Percentiles rank a stretch among this genome's conserved stretches.
Conservation (phyloP, 1,140 invertebrate genomes). For the Leucophenga varia region DNA sequence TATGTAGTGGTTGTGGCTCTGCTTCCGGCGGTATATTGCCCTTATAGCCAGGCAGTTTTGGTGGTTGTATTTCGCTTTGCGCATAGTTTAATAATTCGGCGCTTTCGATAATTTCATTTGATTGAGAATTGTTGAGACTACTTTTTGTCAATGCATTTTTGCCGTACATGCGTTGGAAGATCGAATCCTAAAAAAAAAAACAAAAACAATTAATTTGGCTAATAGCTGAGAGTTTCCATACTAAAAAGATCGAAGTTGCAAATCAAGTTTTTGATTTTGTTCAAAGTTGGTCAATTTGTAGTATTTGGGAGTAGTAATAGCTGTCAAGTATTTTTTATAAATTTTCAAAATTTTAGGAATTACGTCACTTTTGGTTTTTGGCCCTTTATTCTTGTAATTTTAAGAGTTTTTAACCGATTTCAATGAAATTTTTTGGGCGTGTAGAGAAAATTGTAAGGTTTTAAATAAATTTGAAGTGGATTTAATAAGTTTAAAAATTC, state of each 20-base stretch:
- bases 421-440: no score
- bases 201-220: conserved; percentile 7
- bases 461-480: no score
- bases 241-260: no score
- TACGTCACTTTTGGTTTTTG: no score
- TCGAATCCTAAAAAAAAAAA: conserved; percentile 63
- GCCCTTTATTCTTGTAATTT: no score
- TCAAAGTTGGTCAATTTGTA: no score
- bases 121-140: conserved; percentile 58
- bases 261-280: no score
- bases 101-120: conserved; percentile 76
- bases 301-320: no score
- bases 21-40: conserved; percentile 13
- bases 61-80: conserved; percentile 55
- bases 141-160: conserved; percentile 67
- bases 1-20: conserved; percentile 8
- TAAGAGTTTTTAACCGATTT: no score
- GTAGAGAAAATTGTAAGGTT: no score
- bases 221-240: neutral
- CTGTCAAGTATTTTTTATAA: neutral
- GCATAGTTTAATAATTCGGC: conserved; percentile 71
- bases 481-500: no score
- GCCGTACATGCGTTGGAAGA: conserved; percentile 86
- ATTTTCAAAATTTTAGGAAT: no score
- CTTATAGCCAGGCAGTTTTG: conserved; percentile 15